Evolutionary conservation across 1,140 invertebrate species (phyloP), one percentile per base, ranked within the genome.

Genomic region (Drosophila carrolli): DNA sequence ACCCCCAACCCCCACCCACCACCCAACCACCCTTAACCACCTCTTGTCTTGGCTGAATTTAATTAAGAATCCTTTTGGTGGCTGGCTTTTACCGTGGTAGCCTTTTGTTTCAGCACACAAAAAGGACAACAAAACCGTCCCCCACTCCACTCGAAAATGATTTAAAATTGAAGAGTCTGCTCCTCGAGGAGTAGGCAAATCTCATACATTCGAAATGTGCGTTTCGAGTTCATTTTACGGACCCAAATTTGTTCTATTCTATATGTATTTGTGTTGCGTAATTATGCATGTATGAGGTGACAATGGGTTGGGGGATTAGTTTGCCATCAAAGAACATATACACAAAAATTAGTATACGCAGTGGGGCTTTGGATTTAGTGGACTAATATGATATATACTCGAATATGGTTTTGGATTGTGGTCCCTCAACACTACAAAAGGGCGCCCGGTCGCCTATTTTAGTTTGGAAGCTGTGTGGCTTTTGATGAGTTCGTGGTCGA

Each of bases 31-130:
- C 14, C 46, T 51, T 40, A 61, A 55, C 65, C 76, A 80, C 81
- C 76, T 43, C 73, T 75, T 76, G 73, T 77, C 75, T 76, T 88
- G 83, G 43, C 56, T 70, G 78, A 86, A 86, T 86, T 86, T 86
- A 86, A 86, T 86, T 86, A 86, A 88, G 83, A 86, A 86, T 77
- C 82, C 82, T 88, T 86, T 82, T 63, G 80, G 54, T 43, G 50
- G 72, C 65, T 76, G 72, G 59, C 75, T 83, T 75, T 75, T 72
- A 63, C 60, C 56, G 56, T 47, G 58, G 55, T 47, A 37, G 40
- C 41, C 79, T 60, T 81, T 82, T 82, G 79, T 82, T 63, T 82
- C 59, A 40, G 27, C 38, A 40, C 44, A 75, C 67, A 81, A 85
- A 84, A 80, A 85, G 81, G 78, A 81, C 81, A 85, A 84, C 73